Conservation (phyloP, 2,113 vertebrate genomes). For the Brienomyrus longianalis region DNA sequence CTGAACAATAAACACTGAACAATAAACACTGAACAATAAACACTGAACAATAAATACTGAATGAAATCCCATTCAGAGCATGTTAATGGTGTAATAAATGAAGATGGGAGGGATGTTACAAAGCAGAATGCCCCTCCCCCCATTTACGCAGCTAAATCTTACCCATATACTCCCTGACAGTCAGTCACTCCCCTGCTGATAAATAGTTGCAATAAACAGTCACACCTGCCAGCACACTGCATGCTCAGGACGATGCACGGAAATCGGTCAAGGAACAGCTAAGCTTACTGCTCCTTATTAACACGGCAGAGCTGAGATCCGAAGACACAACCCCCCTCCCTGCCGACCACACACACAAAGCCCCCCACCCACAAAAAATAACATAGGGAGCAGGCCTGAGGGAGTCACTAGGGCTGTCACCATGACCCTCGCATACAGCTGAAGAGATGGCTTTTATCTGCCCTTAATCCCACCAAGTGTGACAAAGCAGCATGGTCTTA, state of each 20-base stretch:
- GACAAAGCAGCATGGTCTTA: neutral
- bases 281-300: neutral
- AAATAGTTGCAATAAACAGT: neutral
- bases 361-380: neutral
- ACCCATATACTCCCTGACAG: neutral
- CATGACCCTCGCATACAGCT: neutral
- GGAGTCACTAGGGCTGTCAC: neutral
- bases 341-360: neutral
- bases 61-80: neutral
- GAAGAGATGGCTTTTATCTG: constrained; percentile 12
- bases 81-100: neutral
- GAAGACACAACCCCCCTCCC: neutral
- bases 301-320: neutral
- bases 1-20: neutral
- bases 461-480: constrained; percentile 9
- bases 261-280: neutral
- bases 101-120: neutral
- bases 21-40: neutral
- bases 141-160: neutral
- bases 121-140: neutral
- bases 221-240: neutral
- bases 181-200: neutral
- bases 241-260: neutral
- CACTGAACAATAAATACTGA: too few species aligned
- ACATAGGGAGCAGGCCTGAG: neutral